Evolutionary conservation across 2,888 invertebrate genomes (phyloP).

Genomic region (Clanis bilineata): DNA sequence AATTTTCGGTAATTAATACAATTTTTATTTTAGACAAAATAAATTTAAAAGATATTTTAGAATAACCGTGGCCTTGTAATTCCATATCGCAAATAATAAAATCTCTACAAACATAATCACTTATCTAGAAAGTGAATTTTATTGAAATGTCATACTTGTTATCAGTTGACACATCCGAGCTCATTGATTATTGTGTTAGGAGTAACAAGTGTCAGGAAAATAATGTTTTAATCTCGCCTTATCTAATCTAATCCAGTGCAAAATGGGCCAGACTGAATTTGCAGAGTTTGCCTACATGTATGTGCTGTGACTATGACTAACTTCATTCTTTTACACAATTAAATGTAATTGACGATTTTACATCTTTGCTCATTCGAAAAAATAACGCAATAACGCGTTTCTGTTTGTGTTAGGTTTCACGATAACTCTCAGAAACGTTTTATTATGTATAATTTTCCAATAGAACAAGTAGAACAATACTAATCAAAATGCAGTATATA

Average conservation of each 20-base stretch:
- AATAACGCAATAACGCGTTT: too few relatives aligned
- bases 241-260: constrained; percentile 37
- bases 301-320: neutral
- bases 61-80: neutral
- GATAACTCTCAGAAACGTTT: too few relatives aligned
- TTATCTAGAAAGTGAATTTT: neutral
- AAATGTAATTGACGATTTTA: neutral
- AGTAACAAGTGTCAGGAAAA: constrained; percentile 4
- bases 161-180: neutral
- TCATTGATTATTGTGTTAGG: neutral
- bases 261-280: constrained; percentile 26
- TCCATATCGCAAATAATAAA: neutral
- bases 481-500: too few relatives aligned
- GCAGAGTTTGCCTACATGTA: neutral
- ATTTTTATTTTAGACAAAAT: too few relatives aligned
- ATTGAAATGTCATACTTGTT: neutral
- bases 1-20: too few relatives aligned
- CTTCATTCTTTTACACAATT: neutral
- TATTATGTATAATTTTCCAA: too few relatives aligned
- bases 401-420: too few relatives aligned
- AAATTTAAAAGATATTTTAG: too few relatives aligned
- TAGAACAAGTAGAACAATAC: too few relatives aligned
- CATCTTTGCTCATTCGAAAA: neutral
- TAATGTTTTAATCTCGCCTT: constrained; percentile 19
- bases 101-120: neutral